Base-by-base conservation (phyloP, 1,140 invertebrate genomes). In the Aphidius gifuensis region DNA sequence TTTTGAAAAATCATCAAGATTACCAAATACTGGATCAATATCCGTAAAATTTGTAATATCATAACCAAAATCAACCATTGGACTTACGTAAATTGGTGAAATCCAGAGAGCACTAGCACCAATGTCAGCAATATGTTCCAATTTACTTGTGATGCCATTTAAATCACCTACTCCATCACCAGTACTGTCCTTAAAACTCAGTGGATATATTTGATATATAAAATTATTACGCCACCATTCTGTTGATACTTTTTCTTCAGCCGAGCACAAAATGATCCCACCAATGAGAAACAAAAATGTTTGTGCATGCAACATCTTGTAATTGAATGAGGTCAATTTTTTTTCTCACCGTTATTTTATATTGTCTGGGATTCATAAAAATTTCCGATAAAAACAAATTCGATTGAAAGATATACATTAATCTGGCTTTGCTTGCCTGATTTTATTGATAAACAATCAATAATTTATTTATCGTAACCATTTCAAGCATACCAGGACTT, bases 91-190 rank as follows among this genome's bases (percentile, higher is more conserved):
- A 51, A 87, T 75, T 5, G 84, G 82, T 57, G 73, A 78, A 5
- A 87, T 64, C 74, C 80, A 82, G 7, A 87, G 67, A 5, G 78
- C 75, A 9, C 78, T 77, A n/a, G 81, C 72, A 9, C 79, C 79
- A 23, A 71, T 38, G 23, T 70, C 69, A 42, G 60, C 65, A 5
- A 70, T 23, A 48, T 72, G 69, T 2, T 69, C 70, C 6, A 69
- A 58, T 56, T 67, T 67, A 42, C 66, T 59, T n/a, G 50, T 60
- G 6, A 74, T 72, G 11, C 71, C 72, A 61, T 80, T 77, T 5
- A 94, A 72, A 74, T 93, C 92, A 1, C 92, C 92, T 11, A 90
- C 80, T 3, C 92, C 91, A 73, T 92, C 88, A 1, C 84, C 88
- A 71, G 91, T 82, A 55, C 84, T 86, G 71, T 94, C 92, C 68